A percentile compares a stretch with the other conserved stretches of the same genome.
Conservation (phyloP, 2,888 invertebrate species). For the Epicampocera succincta region DNA sequence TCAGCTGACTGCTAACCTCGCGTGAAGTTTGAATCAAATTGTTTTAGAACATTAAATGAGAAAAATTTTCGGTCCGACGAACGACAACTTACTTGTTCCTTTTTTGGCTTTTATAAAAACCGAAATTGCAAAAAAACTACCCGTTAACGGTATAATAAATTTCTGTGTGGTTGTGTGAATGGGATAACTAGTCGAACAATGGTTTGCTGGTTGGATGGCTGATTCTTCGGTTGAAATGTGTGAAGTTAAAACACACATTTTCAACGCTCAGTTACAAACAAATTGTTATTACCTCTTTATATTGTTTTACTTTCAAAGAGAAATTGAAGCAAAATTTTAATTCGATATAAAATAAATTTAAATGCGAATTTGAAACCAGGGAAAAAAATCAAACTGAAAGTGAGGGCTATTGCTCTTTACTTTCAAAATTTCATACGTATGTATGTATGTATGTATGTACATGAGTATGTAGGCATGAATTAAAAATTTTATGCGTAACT, state of each 20-base stretch:
- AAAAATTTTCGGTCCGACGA: too few species aligned
- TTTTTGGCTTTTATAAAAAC: too few species aligned
- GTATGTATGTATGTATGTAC: too few species aligned
- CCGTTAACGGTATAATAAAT: too few species aligned
- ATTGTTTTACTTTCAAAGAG: conserved; percentile 34
- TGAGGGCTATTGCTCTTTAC: background rate
- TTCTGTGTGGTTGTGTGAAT: conserved; percentile 11
- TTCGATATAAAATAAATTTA: conserved; percentile 18
- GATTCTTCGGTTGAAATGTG: conserved; percentile 27
- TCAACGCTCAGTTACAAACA: conserved; percentile 44
- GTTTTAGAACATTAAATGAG: too few species aligned
- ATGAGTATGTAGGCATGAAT: too few species aligned
- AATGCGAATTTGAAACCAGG: background rate
- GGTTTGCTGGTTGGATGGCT: conserved; percentile 18
- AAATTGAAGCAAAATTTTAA: conserved; percentile 37
- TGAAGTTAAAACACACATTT: conserved; percentile 47
- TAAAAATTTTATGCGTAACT: too few species aligned
- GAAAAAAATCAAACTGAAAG: background rate
- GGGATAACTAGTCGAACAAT: conserved; percentile 7
- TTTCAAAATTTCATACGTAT: background rate
- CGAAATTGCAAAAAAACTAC: too few species aligned
- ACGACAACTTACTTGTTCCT: too few species aligned
- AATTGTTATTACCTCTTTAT: conserved; percentile 47
- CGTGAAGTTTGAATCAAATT: too few species aligned
- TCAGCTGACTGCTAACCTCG: too few species aligned